A percentile compares a stretch with the other conserved stretches of the same genome.
These are phyloP conservation scores for Cinclus cinclus DNA, from an alignment of 2,113 vertebrate species.

Conservation along the genomic window DNA sequence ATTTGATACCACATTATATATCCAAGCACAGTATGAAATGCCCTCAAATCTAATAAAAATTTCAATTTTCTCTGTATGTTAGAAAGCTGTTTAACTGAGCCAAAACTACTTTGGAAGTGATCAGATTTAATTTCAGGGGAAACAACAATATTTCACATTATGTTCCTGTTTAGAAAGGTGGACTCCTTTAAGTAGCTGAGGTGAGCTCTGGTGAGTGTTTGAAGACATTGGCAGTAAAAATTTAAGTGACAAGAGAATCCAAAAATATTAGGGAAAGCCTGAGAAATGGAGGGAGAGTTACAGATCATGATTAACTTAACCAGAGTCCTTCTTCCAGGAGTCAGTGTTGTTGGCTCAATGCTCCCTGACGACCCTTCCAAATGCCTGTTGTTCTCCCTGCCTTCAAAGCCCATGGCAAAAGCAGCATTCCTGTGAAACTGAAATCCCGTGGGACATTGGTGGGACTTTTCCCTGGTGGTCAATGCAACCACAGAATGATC, in stretches of 20 bases:
- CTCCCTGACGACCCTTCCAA: neutral
- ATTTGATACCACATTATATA: slow-evolving; percentile 4
- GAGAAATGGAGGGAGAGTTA: neutral
- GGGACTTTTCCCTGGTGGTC: neutral
- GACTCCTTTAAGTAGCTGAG: neutral
- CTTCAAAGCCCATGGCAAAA: neutral
- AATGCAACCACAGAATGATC: neutral
- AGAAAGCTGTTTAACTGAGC: neutral
- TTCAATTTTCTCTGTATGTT: neutral
- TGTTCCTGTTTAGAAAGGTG: neutral
- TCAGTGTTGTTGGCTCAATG: accelerated
- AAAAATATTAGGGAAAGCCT: neutral
- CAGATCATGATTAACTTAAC: accelerated
- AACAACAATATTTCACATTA: neutral
- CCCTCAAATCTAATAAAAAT: neutral
- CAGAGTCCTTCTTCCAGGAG: neutral
- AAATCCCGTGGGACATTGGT: accelerated
- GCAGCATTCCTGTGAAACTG: neutral
- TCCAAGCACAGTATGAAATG: neutral
- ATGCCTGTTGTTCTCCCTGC: neutral
- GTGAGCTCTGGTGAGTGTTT: neutral
- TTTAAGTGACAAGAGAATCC: neutral
- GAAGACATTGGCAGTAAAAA: neutral
- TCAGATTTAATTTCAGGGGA: neutral
- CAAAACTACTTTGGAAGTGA: neutral